Base-by-base conservation (phyloP, 2,888 invertebrate species). In the Agrochola litura region DNA sequence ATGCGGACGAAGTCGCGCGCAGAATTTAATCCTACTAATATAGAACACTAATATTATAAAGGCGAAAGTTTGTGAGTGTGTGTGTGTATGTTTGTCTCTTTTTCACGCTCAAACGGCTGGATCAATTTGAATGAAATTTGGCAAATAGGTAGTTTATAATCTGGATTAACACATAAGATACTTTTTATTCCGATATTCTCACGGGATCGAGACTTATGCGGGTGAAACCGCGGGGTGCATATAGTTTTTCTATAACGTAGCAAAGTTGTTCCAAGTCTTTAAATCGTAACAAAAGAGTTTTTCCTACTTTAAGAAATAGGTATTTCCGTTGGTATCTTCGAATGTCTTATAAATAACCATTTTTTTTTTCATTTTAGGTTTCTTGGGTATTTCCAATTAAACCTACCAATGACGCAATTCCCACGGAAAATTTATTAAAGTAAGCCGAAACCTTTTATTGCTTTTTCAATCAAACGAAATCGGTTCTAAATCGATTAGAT, bases 381-480 rank as follows among this genome's bases (percentile, higher is more conserved):
- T 1, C 14, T 58, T 25, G 12, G 12, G 5, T 56, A n/a, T 25
- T 25, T 0, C 3, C 12, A 25, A 46, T 30, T 19, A 8, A 49
- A 22, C 8, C 49, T 49, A 54, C 16, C 14, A 73, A 64, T 54
- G 58, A 66, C 72, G 67, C 56, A 56, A 68, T 12, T 73, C 64
- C 52, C 14, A 63, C 67, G 22, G 56, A 56, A 76, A 82, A 81
- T 25, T 25, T 0, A 71, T 74, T 56, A 43, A 68, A 68, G n/a
- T 25, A 12, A 76, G 43, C n/a, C 25, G 72, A 79, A 82, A 46
- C 54, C 16, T 76, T 79, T 70, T 72, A 63, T 49, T 69, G 52
- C 37, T n/a, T 68, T 76, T 77, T 70, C 46, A 78, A 87, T 82
- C 49, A 68, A 76, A 75, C 9, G 5, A 71, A 84, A 75, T 72